A percentile compares a stretch with the other conserved stretches of the same genome.
These are phyloP conservation scores for Papilio aristodemus DNA, from an alignment of 1,140 invertebrate genomes.

Conservation along the genomic window DNA sequence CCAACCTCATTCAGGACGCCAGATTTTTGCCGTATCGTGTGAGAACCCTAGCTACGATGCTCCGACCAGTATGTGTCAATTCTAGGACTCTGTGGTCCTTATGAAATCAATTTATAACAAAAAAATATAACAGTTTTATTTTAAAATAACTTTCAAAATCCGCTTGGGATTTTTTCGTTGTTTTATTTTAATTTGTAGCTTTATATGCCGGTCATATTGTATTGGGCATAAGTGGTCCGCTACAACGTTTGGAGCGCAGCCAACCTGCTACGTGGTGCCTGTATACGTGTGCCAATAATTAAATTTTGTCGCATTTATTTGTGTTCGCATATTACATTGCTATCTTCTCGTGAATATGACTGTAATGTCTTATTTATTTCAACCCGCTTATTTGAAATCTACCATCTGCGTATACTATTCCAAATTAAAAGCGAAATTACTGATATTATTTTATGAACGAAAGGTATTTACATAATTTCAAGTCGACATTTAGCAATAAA, in stretches of 20 bases:
- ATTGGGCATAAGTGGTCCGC: constrained; percentile 19
- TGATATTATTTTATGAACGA: too few species aligned
- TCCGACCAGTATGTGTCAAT: too few species aligned
- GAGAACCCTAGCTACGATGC: too few species aligned
- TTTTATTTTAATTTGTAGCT: constrained; percentile 16
- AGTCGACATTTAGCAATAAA: too few species aligned
- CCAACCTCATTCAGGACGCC: too few species aligned
- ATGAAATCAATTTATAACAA: too few species aligned
- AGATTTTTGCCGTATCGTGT: too few species aligned
- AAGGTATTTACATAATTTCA: too few species aligned
- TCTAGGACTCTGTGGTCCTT: too few species aligned
- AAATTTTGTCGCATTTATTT: constrained; percentile 20
- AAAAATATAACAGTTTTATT: too few species aligned
- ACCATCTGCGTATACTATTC: background rate
- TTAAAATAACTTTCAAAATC: background rate
- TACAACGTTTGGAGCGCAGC: background rate
- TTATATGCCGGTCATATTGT: constrained; percentile 11
- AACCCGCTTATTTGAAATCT: background rate
- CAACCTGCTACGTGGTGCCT: constrained; percentile 9
- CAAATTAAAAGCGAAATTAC: background rate
- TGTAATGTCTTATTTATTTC: background rate
- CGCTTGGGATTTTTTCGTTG: background rate
- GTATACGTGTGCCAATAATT: constrained; percentile 18
- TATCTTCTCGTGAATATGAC: constrained; percentile 14
- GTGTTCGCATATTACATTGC: background rate